These are phyloP conservation scores for Hemiprocne comata DNA, from an alignment of 2,113 vertebrate genomes.

Conservation along the genomic window DNA sequence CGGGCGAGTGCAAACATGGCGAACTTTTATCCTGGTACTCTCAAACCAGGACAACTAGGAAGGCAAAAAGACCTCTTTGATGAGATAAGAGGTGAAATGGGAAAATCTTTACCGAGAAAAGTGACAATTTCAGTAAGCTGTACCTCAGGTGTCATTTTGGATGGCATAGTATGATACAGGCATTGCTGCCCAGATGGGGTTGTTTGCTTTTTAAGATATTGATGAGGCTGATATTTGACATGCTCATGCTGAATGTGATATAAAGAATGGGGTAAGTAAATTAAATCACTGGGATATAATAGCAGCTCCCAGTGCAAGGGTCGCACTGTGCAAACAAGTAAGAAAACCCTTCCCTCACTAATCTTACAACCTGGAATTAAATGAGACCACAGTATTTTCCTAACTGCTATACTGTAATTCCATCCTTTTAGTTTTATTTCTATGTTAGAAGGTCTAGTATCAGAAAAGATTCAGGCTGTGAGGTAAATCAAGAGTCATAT, in stretches of 20 bases:
- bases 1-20: too few relatives aligned
- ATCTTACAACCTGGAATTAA: not conserved
- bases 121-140: not conserved
- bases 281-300: not conserved
- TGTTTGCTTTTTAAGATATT: not conserved
- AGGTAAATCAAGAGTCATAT: not conserved
- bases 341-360: not conserved
- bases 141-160: not conserved
- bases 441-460: rapidly evolving
- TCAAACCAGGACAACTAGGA: not conserved
- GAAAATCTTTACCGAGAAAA: not conserved
- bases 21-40: too few relatives aligned
- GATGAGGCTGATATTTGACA: not conserved
- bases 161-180: not conserved
- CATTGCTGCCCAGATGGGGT: not conserved
- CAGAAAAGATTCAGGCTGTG: not conserved
- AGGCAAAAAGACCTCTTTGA: not conserved
- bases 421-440: rapidly evolving
- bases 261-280: not conserved
- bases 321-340: not conserved
- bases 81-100: not conserved
- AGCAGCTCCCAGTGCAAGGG: not conserved
- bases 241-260: not conserved
- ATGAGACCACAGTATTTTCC: not conserved
- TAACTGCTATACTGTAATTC: not conserved